Evolutionary conservation across 2,888 invertebrate species (phyloP).

Genomic region (Amiota minor): DNA sequence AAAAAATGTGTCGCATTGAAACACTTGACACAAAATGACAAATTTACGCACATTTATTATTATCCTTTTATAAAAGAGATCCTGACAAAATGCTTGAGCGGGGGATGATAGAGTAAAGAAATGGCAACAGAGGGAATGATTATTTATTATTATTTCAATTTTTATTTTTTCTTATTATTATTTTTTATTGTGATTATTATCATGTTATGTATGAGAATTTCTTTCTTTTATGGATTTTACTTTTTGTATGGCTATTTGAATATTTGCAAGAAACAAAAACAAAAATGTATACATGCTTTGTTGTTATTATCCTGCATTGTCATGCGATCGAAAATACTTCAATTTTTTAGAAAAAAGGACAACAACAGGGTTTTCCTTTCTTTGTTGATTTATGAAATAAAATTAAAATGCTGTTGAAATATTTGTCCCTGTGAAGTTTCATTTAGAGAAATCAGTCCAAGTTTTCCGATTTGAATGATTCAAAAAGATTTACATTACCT

Average conservation of each 20-base stretch:
- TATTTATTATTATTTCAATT: constrained; percentile 11
- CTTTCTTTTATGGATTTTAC: constrained; percentile 11
- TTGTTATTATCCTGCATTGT: constrained; percentile 30
- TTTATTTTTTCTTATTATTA: constrained; percentile 6
- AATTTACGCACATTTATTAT: constrained; percentile 46
- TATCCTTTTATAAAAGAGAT: not conserved
- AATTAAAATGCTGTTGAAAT: no score
- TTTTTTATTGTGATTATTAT: constrained; percentile 26
- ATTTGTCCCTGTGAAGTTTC: no score
- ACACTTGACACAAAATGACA: constrained; percentile 43
- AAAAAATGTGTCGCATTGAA: constrained; percentile 16
- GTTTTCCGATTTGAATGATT: no score
- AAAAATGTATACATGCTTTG: constrained; percentile 16
- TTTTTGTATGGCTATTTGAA: not conserved
- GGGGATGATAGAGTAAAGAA: no score
- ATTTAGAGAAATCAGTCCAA: no score
- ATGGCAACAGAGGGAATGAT: not conserved
- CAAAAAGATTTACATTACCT: no score
- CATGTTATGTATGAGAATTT: not conserved
- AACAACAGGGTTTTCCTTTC: no score
- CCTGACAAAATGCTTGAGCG: no score
- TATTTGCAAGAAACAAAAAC: no score
- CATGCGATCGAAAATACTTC: constrained; percentile 20
- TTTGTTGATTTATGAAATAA: no score
- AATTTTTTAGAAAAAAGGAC: no score